Percentiles rank a stretch among this genome's conserved stretches.
These are phyloP conservation scores for Morelia viridis DNA, from an alignment of 2,797 vertebrate genomes.

Conservation along the genomic window DNA sequence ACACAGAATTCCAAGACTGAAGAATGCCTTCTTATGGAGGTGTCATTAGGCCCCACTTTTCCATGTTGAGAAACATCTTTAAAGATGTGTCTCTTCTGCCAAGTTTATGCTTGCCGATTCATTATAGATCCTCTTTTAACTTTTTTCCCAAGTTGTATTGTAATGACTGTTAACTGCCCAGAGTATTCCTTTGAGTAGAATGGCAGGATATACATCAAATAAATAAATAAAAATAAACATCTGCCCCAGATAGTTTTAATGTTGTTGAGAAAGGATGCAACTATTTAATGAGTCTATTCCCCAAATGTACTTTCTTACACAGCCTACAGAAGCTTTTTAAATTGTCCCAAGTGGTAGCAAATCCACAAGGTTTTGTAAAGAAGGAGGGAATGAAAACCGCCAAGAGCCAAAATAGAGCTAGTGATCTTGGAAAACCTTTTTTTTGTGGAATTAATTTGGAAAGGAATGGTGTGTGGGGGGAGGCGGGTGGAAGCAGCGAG, in stretches of 20 bases:
- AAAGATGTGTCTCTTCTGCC: background rate
- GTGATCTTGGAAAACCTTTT: constrained; percentile 51
- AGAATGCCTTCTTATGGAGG: no score
- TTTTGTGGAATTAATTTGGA: constrained; percentile 54
- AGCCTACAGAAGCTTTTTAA: constrained; percentile 32
- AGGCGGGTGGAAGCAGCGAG: background rate
- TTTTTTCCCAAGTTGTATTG: background rate
- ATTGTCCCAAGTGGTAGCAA: constrained; percentile 34
- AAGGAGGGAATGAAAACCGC: constrained; percentile 24
- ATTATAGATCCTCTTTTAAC: background rate
- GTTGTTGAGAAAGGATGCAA: background rate
- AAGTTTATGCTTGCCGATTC: background rate
- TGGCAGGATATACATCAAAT: background rate
- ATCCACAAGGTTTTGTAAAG: constrained; percentile 46
- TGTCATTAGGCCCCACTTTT: no score
- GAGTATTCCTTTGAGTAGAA: background rate
- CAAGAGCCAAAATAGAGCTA: constrained; percentile 43
- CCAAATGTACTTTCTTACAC: constrained; percentile 23
- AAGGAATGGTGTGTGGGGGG: constrained; percentile 24
- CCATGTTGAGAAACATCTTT: background rate
- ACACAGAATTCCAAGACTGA: no score
- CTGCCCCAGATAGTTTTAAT: background rate
- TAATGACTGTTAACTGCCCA: background rate
- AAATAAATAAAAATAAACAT: background rate
- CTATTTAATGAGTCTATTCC: constrained; percentile 19